Base-by-base conservation (phyloP, 2,888 invertebrate species). In the Byasa hedistus region DNA sequence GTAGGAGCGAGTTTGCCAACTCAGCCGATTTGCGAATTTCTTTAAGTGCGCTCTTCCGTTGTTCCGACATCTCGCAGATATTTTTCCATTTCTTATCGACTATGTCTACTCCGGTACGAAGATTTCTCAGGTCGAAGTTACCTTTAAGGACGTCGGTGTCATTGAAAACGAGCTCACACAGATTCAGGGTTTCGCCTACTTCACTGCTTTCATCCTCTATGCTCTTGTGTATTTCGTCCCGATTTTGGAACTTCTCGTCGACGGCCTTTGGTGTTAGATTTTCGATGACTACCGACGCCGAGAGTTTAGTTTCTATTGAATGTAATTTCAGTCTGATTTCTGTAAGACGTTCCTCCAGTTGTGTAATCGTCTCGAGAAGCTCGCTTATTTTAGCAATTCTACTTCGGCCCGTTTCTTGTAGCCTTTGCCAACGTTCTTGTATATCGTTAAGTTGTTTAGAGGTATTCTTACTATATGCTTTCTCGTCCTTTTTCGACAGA, bases 1-100 rank as follows among this genome's bases (percentile, higher is more conserved):
- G 88, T 36, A 96, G 76, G 91, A 96, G 94, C 0, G 91, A 85
- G 70, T 94, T 94, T 2, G 95, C 83, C 1, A 93, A 81, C 66
- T 96, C 95, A 66, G 94, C 94, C 0, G 94, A 92, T 80, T 95
- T 96, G 4, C 87, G 85, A 17, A 89, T 79, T 68, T 91, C 90
- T 65, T 84, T 87, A 1, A 91, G 79, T 0, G 85, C 79, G 12
- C 76, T 82, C 72, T 90, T 91, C 2, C 95, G 92, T 65, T 95
- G 95, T 8, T 95, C 94, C 0, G 96, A 96, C 78, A 94, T 92
- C 3, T 94, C 93, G 77, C 96, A 96, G 2, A 96, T 94, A 56
- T 93, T 93, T 75, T 95, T 96, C 97, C 97, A 97, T 70, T 96
- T 93, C 78, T 94, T 94, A 75, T 96, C 96, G 17, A 97, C 88